Evolutionary conservation across 2,888 invertebrate species (phyloP).

Genomic region (Asteroscopus sphinx): DNA sequence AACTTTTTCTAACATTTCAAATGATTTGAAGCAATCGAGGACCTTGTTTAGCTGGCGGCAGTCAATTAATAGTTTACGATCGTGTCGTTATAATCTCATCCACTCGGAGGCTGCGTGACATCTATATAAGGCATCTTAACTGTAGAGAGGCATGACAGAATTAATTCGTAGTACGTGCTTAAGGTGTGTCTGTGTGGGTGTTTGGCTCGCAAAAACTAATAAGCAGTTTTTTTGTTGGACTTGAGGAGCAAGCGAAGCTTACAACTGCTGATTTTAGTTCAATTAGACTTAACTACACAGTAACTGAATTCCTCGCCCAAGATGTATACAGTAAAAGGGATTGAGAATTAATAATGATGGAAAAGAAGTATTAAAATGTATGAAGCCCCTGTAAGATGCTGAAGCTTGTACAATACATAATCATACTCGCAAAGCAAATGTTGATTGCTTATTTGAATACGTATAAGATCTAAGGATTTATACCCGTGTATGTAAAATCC

Average conservation of each 20-base stretch:
- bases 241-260: not conserved
- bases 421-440: too few relatives aligned
- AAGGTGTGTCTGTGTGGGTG: constrained; percentile 31
- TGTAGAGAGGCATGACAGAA: constrained; percentile 29
- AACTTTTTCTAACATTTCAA: not conserved
- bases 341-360: too few relatives aligned
- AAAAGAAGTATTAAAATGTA: too few relatives aligned
- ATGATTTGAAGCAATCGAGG: not conserved
- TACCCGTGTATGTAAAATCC: too few relatives aligned
- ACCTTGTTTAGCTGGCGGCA: constrained; percentile 7
- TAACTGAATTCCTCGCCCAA: too few relatives aligned
- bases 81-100: constrained; percentile 21
- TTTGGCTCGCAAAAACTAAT: constrained; percentile 3
- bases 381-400: too few relatives aligned
- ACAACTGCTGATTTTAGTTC: not conserved
- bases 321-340: too few relatives aligned
- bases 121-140: constrained; percentile 42
- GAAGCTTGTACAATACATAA: too few relatives aligned
- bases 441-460: too few relatives aligned
- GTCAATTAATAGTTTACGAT: constrained; percentile 48
- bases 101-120: constrained; percentile 15
- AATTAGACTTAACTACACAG: too few relatives aligned
- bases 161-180: constrained; percentile 30
- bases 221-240: constrained; percentile 10
- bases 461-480: too few relatives aligned